Evolutionary conservation across 30 jellyfish, hydroid and myxozoan species (phyloP).

Genomic region (Pseudorhiza aurosa): DNA sequence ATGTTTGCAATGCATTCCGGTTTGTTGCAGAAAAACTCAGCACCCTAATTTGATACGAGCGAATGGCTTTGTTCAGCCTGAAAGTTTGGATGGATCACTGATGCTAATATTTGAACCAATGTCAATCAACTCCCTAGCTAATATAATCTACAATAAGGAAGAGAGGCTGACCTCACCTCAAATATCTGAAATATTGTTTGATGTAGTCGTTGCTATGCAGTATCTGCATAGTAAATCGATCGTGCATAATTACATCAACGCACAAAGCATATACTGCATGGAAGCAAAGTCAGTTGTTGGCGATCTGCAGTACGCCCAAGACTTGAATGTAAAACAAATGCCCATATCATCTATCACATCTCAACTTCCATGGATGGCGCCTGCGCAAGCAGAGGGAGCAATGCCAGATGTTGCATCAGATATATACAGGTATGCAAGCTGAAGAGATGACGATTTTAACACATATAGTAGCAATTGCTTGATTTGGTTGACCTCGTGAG

Average conservation of each 20-base stretch:
- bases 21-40: conserved; percentile 13
- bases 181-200: neutral
- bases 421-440: conserved; percentile 56
- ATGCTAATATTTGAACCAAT: conserved; percentile 25
- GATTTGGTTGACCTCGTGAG: no score
- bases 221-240: conserved; percentile 6
- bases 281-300: conserved; percentile 13
- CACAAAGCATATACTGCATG: conserved; percentile 17
- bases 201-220: conserved; percentile 19
- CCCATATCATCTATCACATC: conserved; percentile 31
- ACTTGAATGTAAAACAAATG: neutral
- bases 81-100: neutral
- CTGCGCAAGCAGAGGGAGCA: conserved; percentile 59
- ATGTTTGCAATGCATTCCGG: no score
- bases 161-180: neutral
- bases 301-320: conserved; percentile 46
- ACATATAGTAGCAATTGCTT: no score
- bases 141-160: neutral
- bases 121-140: conserved; percentile 2
- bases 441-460: no score
- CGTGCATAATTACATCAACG: conserved; percentile 53
- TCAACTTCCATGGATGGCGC: conserved; percentile 73
- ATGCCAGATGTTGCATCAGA: conserved; percentile 43
- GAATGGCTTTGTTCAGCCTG: conserved; percentile 15
- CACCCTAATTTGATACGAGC: conserved; percentile 21